Base-by-base conservation (phyloP, 2,113 vertebrate species). In the Tyrannus savana region DNA sequence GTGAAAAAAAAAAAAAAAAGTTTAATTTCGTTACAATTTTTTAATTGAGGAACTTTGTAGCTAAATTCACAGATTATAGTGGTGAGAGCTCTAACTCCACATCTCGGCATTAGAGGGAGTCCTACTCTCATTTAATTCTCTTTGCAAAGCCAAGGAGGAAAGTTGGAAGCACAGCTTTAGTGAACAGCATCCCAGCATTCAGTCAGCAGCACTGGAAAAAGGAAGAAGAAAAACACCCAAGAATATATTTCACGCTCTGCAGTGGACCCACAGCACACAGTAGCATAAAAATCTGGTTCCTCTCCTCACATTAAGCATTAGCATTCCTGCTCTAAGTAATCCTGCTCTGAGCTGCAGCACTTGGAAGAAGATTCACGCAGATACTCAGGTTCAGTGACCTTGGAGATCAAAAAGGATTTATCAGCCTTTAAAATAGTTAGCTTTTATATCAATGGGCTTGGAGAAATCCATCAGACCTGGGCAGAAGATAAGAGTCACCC, bases 101-200 rank as follows among this genome's bases (percentile, higher is more conserved):
- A 15, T 55, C 44, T 90, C 50, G 72, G 86, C 67, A 33, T 81
- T 72, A 94, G 91, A 91, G 94, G 84, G 85, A 87, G 77, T 72
- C 82, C 58, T 92, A 6, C 11, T 80, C 83, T 76, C 15, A 1
- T 68, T 75, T 44, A 49, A 80, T 60, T 87, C 69, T 78, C 17
- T 41, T 85, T 53, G 52, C 28, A 74, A 44, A 55, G 50, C 42
- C 42, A 59, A 84, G 50, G 78, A 84, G 42, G 19, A 44, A 86
- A 92, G 50, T 33, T 67, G 56, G 58, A 76, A 78, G 75, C 28
- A 5, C 1, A 1, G 67, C 75, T 84, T 77, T 18, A 83, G 76
- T 47, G 60, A 84, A 50, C 18, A 63, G 8, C 81, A 88, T 50
- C 31, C 68, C 78, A 58, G 55, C 49, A 83, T 21, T 39, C 55